phyloP scores from a whole-genome alignment of 2,888 invertebrate species.

The Hyposoter didymator region DNA sequence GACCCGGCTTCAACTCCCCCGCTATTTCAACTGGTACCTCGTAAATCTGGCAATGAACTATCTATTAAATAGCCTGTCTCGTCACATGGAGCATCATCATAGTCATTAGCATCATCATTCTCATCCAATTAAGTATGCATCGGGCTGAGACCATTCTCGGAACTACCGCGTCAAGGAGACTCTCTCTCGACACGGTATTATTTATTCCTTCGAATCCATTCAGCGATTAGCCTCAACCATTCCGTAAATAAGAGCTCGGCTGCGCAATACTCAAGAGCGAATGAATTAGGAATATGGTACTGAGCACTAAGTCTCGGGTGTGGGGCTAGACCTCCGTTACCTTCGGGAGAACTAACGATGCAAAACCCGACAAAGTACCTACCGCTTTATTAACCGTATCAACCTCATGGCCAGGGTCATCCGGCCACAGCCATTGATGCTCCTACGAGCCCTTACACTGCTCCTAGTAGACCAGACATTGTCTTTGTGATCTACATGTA shows the following conservation, averaged over 20 bases:
- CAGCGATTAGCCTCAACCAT: neutral
- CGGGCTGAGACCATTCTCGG: slow-evolving; percentile 23
- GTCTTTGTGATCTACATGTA: slow-evolving; percentile 26
- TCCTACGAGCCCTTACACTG: neutral
- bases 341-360: slow-evolving; percentile 29
- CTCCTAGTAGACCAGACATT: neutral
- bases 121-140: slow-evolving; percentile 8
- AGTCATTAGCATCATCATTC: slow-evolving; percentile 24
- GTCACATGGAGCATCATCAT: slow-evolving; percentile 32
- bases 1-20: slow-evolving; percentile 23
- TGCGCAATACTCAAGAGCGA: slow-evolving; percentile 9
- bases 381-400: slow-evolving; percentile 58
- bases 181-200: slow-evolving; percentile 26
- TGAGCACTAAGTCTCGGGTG: neutral
- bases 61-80: slow-evolving; percentile 14
- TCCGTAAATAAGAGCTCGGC: neutral
- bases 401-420: slow-evolving; percentile 68
- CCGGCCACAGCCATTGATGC: slow-evolving; percentile 7
- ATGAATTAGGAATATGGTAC: neutral
- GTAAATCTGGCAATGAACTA: slow-evolving; percentile 45
- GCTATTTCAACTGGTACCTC: slow-evolving; percentile 17
- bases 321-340: slow-evolving; percentile 9
- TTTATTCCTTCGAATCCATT: slow-evolving; percentile 59
- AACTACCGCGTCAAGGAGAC: slow-evolving; percentile 16
- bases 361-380: slow-evolving; percentile 43